Conservation (phyloP, 2,797 vertebrate genomes). For the Diceros bicornis region DNA sequence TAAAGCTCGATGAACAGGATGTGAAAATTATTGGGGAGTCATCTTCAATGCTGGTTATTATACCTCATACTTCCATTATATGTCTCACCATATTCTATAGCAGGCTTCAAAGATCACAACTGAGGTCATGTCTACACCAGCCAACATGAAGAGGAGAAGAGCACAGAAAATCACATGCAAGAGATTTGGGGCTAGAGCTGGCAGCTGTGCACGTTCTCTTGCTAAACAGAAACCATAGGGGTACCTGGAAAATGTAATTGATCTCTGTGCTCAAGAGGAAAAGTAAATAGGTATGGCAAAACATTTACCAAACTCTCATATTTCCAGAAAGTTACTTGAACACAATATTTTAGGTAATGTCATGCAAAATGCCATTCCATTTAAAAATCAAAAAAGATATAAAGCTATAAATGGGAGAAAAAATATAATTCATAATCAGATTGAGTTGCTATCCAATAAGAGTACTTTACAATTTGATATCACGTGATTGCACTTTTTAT, state of each 20-base stretch:
- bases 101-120: neutral
- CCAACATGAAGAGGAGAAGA: neutral
- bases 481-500: neutral
- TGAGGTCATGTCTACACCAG: neutral
- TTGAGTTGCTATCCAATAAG: neutral
- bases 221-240: neutral
- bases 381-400: neutral
- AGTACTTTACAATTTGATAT: neutral
- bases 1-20: neutral
- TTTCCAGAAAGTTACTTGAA: neutral
- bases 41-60: neutral
- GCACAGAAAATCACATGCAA: neutral
- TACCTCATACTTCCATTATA: neutral
- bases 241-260: neutral
- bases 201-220: neutral
- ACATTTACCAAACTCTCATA: neutral
- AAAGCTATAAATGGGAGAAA: neutral
- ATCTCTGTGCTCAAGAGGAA: neutral
- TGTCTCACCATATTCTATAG: neutral
- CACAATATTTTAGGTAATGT: neutral
- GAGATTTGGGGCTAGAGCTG: neutral
- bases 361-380: neutral
- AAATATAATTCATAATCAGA: neutral
- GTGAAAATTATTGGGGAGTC: neutral
- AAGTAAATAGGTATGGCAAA: neutral